Percentiles rank a stretch among this genome's conserved stretches.
phyloP scores from a whole-genome alignment of 2,797 vertebrate genomes.

The Etheostoma nigrum region DNA sequence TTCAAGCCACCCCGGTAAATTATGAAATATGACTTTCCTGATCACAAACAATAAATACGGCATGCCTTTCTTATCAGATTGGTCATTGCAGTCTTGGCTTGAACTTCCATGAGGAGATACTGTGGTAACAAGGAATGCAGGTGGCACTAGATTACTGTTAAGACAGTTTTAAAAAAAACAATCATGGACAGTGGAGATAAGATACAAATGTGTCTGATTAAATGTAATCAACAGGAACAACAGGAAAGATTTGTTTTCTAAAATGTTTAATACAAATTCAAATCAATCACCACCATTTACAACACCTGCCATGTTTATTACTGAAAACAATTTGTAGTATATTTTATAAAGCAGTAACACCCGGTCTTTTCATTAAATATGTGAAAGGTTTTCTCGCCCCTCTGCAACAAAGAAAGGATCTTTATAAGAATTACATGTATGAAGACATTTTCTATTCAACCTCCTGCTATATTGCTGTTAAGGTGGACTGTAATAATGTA shows the following conservation, averaged over 20 bases:
- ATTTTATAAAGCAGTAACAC: neutral
- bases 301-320: neutral
- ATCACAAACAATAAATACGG: too few relatives aligned
- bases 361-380: neutral
- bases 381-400: neutral
- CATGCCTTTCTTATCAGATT: constrained; percentile 6
- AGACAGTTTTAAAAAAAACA: neutral
- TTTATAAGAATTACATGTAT: neutral
- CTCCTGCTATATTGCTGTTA: neutral
- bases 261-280: neutral
- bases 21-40: too few relatives aligned
- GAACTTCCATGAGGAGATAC: neutral
- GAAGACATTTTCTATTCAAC: neutral
- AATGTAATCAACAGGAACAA: neutral
- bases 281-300: neutral
- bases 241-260: neutral
- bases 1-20: too few relatives aligned
- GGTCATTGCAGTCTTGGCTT: neutral
- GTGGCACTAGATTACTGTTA: neutral
- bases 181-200: neutral
- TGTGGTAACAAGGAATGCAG: neutral
- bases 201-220: neutral
- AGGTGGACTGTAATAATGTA: neutral
- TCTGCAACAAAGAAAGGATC: neutral
- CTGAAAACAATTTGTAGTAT: neutral